Conservation (phyloP, 1,140 invertebrate genomes). For the Copidosoma floridanum region DNA sequence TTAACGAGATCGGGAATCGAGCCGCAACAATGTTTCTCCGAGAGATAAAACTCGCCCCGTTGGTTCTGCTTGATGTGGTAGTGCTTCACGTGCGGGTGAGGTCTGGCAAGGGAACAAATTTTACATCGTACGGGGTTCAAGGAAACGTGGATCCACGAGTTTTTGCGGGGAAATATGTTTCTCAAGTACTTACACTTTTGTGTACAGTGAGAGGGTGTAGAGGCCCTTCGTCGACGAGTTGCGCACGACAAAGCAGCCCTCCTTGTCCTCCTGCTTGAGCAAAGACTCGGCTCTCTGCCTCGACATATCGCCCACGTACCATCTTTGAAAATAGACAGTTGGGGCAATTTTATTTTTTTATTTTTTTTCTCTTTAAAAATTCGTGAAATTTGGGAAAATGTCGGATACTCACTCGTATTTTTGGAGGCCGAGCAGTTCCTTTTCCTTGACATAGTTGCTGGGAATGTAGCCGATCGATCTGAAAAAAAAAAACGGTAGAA, state of each 20-base stretch:
- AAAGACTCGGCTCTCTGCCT: slow-evolving; percentile 86
- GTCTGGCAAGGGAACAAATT: slow-evolving; percentile 63
- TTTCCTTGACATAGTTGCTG: slow-evolving; percentile 94
- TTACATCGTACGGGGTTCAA: no score
- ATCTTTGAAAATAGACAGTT: no score
- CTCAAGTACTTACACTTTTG: slow-evolving; percentile 92
- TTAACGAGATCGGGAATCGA: slow-evolving; percentile 91
- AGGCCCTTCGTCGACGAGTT: slow-evolving; percentile 93
- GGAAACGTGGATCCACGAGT: no score
- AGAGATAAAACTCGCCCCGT: slow-evolving; percentile 83
- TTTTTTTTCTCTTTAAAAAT: no score
- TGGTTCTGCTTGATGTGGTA: slow-evolving; percentile 93
- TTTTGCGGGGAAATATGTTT: no score
- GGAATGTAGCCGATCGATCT: slow-evolving; percentile 90
- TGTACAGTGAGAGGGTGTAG: slow-evolving; percentile 90
- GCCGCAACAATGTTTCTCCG: slow-evolving; percentile 88
- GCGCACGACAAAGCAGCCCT: slow-evolving; percentile 94
- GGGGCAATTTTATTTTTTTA: no score
- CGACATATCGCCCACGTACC: slow-evolving; percentile 95
- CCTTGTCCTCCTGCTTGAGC: slow-evolving; percentile 87
- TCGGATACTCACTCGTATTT: slow-evolving; percentile 94
- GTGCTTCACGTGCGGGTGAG: slow-evolving; percentile 87
- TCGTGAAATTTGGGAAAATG: no score
- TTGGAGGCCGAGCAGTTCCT: slow-evolving; percentile 83
- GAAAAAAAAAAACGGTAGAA: no score